Percentiles rank a stretch among this genome's conserved stretches.
These are phyloP conservation scores for Bubo scandiacus DNA, from an alignment of 2,113 vertebrate genomes.

Conservation along the genomic window DNA sequence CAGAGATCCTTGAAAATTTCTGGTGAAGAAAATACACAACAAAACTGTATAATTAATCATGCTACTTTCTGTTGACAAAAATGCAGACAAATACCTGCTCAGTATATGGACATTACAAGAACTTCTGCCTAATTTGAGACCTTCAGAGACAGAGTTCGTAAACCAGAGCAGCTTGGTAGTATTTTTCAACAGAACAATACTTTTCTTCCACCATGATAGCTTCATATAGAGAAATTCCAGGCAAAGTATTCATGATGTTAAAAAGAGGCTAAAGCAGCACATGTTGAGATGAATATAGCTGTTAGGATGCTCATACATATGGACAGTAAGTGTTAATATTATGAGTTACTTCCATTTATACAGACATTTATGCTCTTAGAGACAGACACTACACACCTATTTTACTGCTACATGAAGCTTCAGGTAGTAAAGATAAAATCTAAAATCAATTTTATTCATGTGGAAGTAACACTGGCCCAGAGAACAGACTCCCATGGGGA, in stretches of 20 bases:
- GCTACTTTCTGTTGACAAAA: background rate
- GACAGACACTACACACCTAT: background rate
- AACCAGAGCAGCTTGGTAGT: background rate
- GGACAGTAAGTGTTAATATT: background rate
- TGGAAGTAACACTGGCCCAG: background rate
- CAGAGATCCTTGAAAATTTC: constrained; percentile 75
- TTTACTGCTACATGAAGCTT: background rate
- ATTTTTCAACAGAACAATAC: background rate
- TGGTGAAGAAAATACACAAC: background rate
- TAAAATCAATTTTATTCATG: background rate
- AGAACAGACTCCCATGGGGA: background rate
- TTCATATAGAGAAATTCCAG: background rate
- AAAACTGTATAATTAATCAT: background rate
- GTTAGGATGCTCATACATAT: background rate
- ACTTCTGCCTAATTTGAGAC: background rate
- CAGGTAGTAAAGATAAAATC: background rate
- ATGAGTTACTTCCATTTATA: background rate
- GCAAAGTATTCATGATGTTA: background rate
- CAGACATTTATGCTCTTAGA: background rate
- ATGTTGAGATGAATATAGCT: background rate
- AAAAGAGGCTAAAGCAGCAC: background rate
- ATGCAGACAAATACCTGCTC: background rate
- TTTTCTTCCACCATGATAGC: background rate
- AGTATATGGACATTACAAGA: background rate
- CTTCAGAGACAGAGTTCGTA: background rate